A percentile compares a stretch with the other conserved stretches of the same genome.
These are phyloP conservation scores for Panonychus citri DNA, from an alignment of 1,140 invertebrate genomes.

Conservation along the genomic window DNA sequence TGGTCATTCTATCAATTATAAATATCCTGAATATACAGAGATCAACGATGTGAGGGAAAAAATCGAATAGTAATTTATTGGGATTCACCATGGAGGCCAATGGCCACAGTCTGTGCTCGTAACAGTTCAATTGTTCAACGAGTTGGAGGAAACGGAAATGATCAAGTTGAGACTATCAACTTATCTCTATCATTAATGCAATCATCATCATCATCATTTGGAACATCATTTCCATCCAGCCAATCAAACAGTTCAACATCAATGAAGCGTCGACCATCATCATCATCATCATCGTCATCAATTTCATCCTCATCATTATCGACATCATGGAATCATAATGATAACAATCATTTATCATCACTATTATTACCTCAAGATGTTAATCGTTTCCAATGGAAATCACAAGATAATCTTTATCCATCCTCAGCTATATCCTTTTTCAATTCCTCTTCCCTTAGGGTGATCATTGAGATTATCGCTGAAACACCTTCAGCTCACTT, in stretches of 20 bases:
- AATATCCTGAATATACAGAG: too few relatives aligned
- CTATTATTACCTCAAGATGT: too few relatives aligned
- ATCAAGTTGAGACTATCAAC: background rate
- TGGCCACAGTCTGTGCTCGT: constrained; percentile 11
- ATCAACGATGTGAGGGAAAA: background rate
- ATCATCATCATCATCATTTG: background rate
- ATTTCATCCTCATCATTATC: too few relatives aligned
- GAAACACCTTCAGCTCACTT: constrained; percentile 42
- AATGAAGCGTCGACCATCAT: background rate
- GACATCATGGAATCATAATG: too few relatives aligned
- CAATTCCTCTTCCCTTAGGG: constrained; percentile 22
- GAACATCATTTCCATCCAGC: background rate
- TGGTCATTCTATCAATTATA: too few relatives aligned
- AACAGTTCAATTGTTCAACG: background rate
- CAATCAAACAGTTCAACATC: background rate
- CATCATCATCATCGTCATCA: background rate
- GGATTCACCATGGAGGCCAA: constrained; percentile 8
- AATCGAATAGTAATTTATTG: constrained; percentile 15
- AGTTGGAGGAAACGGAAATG: background rate
- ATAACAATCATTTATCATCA: too few relatives aligned
- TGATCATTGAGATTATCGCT: constrained; percentile 50
- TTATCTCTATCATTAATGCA: background rate
- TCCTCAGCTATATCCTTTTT: background rate
- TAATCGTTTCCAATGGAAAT: background rate
- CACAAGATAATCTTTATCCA: background rate